Base-by-base conservation (phyloP, 92 coral and sea anemone species). In the Palythoa grandis region DNA sequence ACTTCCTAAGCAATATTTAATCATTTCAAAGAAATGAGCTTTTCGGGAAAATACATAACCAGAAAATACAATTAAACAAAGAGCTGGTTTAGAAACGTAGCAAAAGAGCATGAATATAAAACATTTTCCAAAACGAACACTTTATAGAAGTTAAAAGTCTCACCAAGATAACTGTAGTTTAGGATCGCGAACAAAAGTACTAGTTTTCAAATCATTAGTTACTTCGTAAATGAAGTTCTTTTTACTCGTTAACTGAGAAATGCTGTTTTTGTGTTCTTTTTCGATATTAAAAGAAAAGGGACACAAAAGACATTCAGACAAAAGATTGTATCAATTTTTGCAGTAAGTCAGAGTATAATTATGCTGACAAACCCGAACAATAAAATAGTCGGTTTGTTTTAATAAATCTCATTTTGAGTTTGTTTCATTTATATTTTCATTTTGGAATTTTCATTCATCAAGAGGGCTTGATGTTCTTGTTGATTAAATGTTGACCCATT, bases 241-340 rank as follows among this genome's bases (percentile, higher is more conserved):
- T 56, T 60, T 58, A 58, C 2, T 67, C 66, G 39, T n/a, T 78
- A 14, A 48, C 70, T 53, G 35, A 22, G 20, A 60, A 61, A 68
- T n/a, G 40, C 39, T 56, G 74, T 47, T 80, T 74, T 65, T 80
- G 73, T 80, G 52, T 48, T 80, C 74, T 22, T 53, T 80, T 80
- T 43, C 35, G 24, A 53, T 43, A 35, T n/a, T 48, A 43, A 38
- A 12, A 5, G 13, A 43, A 39, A 80, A 48, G 85, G 54, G 52
- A 65, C 85, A 80, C 53, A 63, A 80, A 80, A 48, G 29, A 19
- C 16, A n/a, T 66, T 48, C 43, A 65, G 60, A 67, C 66, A 80
- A 67, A 80, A 14, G 85, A 80, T 80, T 80, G 85, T 80, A 80
- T 80, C 85, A 80, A 80, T 80, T 80, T 80, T 57, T 80, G 85